phyloP scores from a whole-genome alignment of 2,113 vertebrate species.

The Panthera tigris region DNA sequence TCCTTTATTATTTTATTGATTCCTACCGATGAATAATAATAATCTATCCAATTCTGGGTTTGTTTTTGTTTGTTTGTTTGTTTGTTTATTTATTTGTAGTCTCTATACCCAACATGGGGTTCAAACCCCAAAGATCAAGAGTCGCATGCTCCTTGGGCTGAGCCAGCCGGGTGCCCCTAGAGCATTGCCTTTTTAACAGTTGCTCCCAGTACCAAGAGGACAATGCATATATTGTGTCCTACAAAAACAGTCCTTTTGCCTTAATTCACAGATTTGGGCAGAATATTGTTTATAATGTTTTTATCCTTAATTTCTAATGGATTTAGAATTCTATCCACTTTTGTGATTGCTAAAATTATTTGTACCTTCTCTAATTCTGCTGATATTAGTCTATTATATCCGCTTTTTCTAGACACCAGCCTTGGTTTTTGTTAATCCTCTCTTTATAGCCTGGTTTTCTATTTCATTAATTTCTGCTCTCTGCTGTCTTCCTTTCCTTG shows the following conservation, averaged over 20 bases:
- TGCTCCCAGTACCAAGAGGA: not conserved
- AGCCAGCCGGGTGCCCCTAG: not conserved
- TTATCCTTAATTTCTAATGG: not conserved
- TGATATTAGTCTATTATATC: not conserved
- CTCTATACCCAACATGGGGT: no score
- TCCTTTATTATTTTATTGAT: not conserved
- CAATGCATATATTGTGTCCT: not conserved
- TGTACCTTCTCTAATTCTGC: not conserved
- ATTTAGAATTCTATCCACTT: not conserved
- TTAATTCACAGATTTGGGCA: not conserved
- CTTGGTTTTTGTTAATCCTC: not conserved
- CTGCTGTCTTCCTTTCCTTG: not conserved
- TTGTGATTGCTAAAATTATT: not conserved
- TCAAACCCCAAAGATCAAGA: no score
- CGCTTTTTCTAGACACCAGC: not conserved
- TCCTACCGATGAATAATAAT: not conserved
- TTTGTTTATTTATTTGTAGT: no score
- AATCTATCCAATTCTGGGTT: not conserved
- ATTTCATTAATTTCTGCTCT: not conserved
- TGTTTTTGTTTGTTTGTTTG: no score
- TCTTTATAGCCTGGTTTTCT: not conserved
- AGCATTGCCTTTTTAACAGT: not conserved
- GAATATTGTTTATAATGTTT: not conserved
- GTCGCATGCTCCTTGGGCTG: no score
- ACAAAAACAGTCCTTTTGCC: not conserved